Conservation (phyloP, 2,797 vertebrate species). For the Perodicticus potto region DNA sequence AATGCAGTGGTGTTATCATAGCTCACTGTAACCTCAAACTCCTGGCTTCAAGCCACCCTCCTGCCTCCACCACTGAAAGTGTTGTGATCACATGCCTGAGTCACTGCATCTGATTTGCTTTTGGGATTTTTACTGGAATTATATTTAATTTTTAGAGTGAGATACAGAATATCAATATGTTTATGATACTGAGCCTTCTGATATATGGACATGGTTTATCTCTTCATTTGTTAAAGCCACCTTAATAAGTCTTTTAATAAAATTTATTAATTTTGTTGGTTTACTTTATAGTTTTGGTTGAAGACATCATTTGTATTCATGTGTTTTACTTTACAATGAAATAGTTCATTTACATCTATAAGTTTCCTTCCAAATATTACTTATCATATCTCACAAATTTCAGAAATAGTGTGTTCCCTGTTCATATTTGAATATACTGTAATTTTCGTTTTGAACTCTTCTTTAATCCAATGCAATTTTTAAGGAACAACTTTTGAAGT, state of each 20-base stretch:
- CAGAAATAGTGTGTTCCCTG: not conserved
- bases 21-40: not conserved
- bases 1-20: not conserved
- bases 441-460: conserved; percentile 16
- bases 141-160: not conserved
- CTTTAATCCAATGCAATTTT: not conserved
- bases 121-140: not conserved
- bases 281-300: not conserved
- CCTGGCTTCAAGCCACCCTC: too few species aligned
- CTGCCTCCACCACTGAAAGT: too few species aligned
- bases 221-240: not conserved
- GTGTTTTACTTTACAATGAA: not conserved
- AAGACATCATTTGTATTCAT: not conserved
- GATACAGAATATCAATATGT: not conserved
- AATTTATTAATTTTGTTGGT: not conserved
- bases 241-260: not conserved
- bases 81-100: too few species aligned
- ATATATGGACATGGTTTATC: not conserved
- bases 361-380: not conserved
- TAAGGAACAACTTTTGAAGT: conserved; percentile 4
- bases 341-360: not conserved
- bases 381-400: not conserved
- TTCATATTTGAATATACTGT: not conserved
- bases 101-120: too few species aligned
- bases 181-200: not conserved